Percentiles rank a stretch among this genome's conserved stretches.
Conservation (phyloP, 2,113 vertebrate genomes). For the Passer domesticus region DNA sequence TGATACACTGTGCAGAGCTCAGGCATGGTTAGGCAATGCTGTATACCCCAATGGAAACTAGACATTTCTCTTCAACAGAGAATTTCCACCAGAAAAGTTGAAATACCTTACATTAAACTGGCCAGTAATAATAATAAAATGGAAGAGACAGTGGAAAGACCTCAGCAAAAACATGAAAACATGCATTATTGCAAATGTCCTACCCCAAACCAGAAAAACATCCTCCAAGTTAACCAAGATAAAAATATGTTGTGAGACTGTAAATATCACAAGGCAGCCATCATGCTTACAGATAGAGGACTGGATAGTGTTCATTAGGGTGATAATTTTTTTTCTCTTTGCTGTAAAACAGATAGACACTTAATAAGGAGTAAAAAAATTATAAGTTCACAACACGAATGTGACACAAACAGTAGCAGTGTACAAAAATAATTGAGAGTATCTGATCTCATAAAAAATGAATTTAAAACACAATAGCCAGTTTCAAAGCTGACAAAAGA, state of each 20-base stretch:
- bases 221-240: slow-evolving; percentile 3
- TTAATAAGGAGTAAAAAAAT: slow-evolving; percentile 17
- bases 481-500: background rate
- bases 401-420: background rate
- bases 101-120: slow-evolving; percentile 2
- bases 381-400: background rate
- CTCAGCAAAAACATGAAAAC: slow-evolving; percentile 27
- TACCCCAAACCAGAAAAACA: background rate
- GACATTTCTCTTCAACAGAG: background rate
- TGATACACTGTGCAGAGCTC: background rate
- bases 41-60: background rate
- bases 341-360: background rate
- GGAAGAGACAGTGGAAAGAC: slow-evolving; percentile 7
- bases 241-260: background rate
- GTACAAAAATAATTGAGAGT: background rate
- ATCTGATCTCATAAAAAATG: background rate
- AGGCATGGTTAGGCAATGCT: background rate
- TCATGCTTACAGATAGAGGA: background rate
- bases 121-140: slow-evolving; percentile 4
- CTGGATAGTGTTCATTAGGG: background rate
- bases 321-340: background rate
- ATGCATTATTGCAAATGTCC: background rate
- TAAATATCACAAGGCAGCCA: background rate
- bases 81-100: background rate
- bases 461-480: background rate